These are phyloP conservation scores for Psylliodes chrysocephalus DNA, from an alignment of 2,888 invertebrate genomes.

Conservation along the genomic window DNA sequence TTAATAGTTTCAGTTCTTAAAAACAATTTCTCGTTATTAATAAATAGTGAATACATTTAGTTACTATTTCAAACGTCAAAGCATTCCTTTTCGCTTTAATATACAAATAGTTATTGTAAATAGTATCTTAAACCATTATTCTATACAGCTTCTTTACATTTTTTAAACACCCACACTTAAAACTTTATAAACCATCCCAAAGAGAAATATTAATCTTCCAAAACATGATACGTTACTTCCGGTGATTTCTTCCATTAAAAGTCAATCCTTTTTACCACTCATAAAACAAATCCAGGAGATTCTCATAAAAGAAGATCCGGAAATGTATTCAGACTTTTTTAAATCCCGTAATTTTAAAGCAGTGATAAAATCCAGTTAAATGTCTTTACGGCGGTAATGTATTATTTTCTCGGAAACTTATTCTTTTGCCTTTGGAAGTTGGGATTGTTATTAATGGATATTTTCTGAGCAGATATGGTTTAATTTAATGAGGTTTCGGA, in stretches of 20 bases:
- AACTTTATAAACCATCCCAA: too few relatives aligned
- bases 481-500: neutral
- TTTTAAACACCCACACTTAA: too few relatives aligned
- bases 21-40: too few relatives aligned
- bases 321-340: neutral
- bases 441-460: slow-evolving; percentile 6
- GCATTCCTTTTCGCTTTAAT: too few relatives aligned
- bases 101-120: too few relatives aligned
- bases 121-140: too few relatives aligned
- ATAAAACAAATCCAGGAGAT: slow-evolving; percentile 4
- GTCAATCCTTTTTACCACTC: neutral
- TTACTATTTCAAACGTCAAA: too few relatives aligned
- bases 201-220: too few relatives aligned
- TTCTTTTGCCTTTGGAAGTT: neutral
- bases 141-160: too few relatives aligned
- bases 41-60: too few relatives aligned
- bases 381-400: neutral
- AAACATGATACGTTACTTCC: too few relatives aligned
- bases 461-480: neutral
- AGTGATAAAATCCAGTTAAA: slow-evolving; percentile 6
- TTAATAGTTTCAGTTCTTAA: too few relatives aligned
- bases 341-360: slow-evolving; percentile 6
- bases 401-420: slow-evolving; percentile 3
- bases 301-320: neutral
- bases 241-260: neutral